These are phyloP conservation scores for Tarsius wallacei DNA, from an alignment of 2,797 vertebrate genomes.

Conservation along the genomic window DNA sequence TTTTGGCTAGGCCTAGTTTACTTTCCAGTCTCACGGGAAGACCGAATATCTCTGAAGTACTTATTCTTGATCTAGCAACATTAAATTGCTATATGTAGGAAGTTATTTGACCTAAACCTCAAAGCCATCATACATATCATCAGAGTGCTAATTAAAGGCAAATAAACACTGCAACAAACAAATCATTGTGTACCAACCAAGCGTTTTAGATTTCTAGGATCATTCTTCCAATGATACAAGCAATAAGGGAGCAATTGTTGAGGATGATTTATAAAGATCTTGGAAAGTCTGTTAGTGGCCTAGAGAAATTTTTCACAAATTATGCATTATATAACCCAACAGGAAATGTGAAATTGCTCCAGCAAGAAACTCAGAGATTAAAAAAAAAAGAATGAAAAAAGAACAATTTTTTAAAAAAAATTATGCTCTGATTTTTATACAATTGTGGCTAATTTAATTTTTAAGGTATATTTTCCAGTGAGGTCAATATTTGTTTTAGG, in stretches of 20 bases:
- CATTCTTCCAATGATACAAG: neutral
- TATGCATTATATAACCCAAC: neutral
- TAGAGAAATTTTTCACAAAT: conserved; percentile 46
- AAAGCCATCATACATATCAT: neutral
- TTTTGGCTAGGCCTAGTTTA: neutral
- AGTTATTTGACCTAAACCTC: neutral
- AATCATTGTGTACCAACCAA: neutral
- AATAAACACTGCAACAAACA: neutral
- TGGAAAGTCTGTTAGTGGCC: neutral
- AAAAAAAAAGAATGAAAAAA: neutral
- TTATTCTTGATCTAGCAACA: neutral
- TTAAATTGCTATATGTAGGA: neutral
- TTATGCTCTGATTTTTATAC: neutral
- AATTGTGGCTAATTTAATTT: neutral
- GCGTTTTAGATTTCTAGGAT: neutral
- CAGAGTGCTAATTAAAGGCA: neutral
- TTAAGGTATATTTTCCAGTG: neutral
- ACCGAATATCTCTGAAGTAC: neutral
- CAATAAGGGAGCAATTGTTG: neutral
- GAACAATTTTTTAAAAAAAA: neutral
- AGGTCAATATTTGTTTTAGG: neutral
- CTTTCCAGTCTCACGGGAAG: neutral
- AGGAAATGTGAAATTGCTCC: neutral
- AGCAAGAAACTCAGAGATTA: neutral
- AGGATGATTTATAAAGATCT: conserved; percentile 5